A percentile compares a stretch with the other conserved stretches of the same genome.
phyloP scores from a whole-genome alignment of 2,888 invertebrate species.

The Conus canariensis region DNA sequence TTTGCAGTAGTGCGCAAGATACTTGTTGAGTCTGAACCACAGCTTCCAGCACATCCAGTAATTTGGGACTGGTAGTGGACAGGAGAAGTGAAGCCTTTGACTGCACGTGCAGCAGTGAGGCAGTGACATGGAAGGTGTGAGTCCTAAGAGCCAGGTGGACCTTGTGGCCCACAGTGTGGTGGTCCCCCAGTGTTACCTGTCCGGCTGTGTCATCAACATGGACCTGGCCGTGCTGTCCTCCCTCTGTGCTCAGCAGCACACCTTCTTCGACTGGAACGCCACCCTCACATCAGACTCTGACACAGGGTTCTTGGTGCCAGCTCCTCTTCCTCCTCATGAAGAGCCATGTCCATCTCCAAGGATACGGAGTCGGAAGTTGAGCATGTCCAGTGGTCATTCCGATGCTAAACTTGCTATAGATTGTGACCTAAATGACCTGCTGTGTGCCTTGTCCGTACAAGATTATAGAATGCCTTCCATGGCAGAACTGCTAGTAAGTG shows the following conservation, averaged over 20 bases:
- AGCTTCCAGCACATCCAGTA: no score
- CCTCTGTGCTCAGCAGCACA: neutral
- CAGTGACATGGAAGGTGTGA: neutral
- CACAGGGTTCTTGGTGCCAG: neutral
- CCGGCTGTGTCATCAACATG: conserved; percentile 32
- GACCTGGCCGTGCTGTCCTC: conserved; percentile 17
- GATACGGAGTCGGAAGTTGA: neutral
- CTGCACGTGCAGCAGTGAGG: no score
- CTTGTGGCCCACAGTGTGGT: neutral
- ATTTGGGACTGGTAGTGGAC: no score
- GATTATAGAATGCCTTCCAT: neutral
- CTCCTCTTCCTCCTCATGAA: neutral
- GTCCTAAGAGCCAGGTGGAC: neutral
- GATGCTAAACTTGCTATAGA: conserved; percentile 21
- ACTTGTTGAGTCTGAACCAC: no score
- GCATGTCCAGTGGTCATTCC: neutral
- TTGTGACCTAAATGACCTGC: conserved; percentile 5
- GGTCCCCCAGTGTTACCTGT: neutral
- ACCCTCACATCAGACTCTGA: neutral
- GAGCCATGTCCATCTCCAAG: neutral
- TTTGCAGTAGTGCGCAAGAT: no score
- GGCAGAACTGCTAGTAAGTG: neutral
- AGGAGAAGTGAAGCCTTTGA: no score
- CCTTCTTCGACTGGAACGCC: conserved; percentile 12
- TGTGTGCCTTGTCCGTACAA: neutral